Evolutionary conservation across 2,797 vertebrate species (phyloP), one percentile per base, ranked within the genome.

Genomic region (Lemur catta): DNA sequence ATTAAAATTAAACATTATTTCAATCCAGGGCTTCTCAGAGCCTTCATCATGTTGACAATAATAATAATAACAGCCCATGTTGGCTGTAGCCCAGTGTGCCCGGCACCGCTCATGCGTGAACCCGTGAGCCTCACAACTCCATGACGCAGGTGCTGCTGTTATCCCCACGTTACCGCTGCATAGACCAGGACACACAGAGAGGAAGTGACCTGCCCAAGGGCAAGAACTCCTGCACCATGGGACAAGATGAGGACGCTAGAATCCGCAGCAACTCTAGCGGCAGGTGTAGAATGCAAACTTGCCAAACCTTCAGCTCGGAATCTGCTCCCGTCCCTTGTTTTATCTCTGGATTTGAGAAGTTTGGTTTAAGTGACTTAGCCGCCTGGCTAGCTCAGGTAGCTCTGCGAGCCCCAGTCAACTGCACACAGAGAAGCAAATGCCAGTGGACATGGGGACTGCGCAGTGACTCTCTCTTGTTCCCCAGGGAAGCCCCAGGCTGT

Each of bases 1-100:
- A 74, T 67, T 55, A 90, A 90, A 94, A 91, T 85, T 46, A 78
- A 91, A 48, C 9, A 57, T 71, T 74, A 33, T 72, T 94, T 89
- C 50, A 84, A 52, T 67, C 15, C 61, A 14, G 18, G 13, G 24
- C 18, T 30, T 71, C 86, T 61, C 50, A 4, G 65, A 65, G 33
- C 41, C 65, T 96, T 69, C 35, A 85, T 74, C 50, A 6, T n/a
- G 35, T 43, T 74, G 67, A 80, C 48, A 22, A 41, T n/a, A 52
- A 38, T 46, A 48, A 41, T 30, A 14, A n/a, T 33, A 17, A 55
- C 0, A 24, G 20, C 26, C 41, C 35, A 1, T 0, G 28, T 28
- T 20, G 46, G 24, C 57, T 4, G 4, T 3, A 28, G 30, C 30
- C 65, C 48, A 11, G 0, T 18, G 13, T 0, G 6, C 20, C 7